Percentiles rank a stretch among this genome's conserved stretches.
Conservation (phyloP, 2,888 invertebrate species). For the Pandemis corylana region DNA sequence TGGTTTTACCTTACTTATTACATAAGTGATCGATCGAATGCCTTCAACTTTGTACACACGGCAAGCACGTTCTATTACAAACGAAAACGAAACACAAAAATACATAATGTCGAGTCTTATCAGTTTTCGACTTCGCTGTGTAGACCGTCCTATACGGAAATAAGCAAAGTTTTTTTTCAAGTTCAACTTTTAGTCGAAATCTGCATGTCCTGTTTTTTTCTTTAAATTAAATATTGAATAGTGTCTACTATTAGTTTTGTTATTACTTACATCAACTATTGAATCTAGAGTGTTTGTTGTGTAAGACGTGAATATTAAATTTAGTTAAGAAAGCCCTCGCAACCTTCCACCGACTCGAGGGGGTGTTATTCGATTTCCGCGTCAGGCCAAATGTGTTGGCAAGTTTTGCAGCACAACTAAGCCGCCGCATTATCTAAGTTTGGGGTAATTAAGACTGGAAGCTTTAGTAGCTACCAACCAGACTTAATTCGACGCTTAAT, state of each 20-base stretch:
- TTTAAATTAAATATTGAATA: neutral
- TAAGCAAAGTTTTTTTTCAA: neutral
- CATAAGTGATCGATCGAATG: neutral
- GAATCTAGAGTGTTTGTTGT: no score
- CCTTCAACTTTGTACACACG: neutral
- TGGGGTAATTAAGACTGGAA: conserved; percentile 34
- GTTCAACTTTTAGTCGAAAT: neutral
- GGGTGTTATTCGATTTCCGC: conserved; percentile 25
- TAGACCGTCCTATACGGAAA: neutral
- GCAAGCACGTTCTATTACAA: neutral
- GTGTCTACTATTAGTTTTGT: no score
- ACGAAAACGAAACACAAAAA: neutral
- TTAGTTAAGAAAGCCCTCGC: neutral
- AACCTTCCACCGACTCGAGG: neutral
- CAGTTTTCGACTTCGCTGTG: neutral
- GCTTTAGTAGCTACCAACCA: conserved; percentile 8
- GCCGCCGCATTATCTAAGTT: conserved; percentile 37
- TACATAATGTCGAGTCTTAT: neutral
- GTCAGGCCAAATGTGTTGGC: conserved; percentile 25
- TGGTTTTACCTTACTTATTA: neutral
- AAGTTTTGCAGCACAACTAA: conserved; percentile 34
- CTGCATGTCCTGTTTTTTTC: neutral
- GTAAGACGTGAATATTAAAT: conserved; percentile 4
- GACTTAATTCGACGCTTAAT: conserved; percentile 28
- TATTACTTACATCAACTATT: no score